Evolutionary conservation across 2,113 vertebrate species (phyloP).

Genomic region (Plecotus auritus): DNA sequence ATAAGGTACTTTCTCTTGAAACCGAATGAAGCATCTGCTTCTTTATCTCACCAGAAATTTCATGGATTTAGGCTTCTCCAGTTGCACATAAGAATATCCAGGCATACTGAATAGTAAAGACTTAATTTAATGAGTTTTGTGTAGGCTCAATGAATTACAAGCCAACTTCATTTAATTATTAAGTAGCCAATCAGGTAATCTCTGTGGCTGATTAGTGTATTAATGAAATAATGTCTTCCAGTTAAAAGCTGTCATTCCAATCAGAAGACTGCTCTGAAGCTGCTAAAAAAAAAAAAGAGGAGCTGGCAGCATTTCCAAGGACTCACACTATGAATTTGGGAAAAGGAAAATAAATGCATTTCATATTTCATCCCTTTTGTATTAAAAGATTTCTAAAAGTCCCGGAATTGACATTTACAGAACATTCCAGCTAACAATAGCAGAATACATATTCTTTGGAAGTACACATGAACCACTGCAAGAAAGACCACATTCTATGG

Average conservation of each 20-base stretch:
- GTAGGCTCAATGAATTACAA: slow-evolving; percentile 81
- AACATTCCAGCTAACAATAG: neutral
- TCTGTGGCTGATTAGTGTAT: slow-evolving; percentile 78
- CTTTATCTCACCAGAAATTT: neutral
- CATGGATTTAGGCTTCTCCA: slow-evolving; percentile 25
- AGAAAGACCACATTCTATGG: neutral
- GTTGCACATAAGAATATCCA: slow-evolving; percentile 64
- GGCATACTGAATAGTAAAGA: slow-evolving; percentile 66
- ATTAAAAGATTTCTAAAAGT: neutral
- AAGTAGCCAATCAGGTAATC: slow-evolving; percentile 81
- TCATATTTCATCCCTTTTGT: neutral
- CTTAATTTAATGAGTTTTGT: slow-evolving; percentile 82
- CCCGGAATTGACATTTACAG: neutral
- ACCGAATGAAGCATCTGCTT: neutral
- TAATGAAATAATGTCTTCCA: slow-evolving; percentile 83
- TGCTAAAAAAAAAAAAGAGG: slow-evolving; percentile 66
- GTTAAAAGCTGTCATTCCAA: slow-evolving; percentile 81
- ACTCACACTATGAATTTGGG: neutral
- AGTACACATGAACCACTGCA: neutral
- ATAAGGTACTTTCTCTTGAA: neutral
- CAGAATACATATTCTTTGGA: neutral
- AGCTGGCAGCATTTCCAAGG: slow-evolving; percentile 71
- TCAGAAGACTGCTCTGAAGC: slow-evolving; percentile 75
- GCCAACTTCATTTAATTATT: slow-evolving; percentile 84
- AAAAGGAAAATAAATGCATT: neutral